Evolutionary conservation across 2,888 invertebrate genomes (phyloP), one percentile per base, ranked within the genome.

Genomic region (Osedax frankpressi): DNA sequence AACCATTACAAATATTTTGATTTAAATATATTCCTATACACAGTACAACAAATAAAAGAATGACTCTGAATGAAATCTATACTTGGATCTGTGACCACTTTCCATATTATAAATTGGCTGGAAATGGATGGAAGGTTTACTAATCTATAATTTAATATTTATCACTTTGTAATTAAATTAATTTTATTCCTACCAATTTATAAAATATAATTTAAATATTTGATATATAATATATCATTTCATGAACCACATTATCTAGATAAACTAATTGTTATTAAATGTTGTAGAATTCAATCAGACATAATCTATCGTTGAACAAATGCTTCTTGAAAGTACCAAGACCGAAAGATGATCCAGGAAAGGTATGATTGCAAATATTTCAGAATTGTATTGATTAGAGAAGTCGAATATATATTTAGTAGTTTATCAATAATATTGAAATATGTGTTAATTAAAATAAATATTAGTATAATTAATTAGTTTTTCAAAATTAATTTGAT

Each of bases 31-130:
- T n/a, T n/a, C n/a, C n/a, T n/a, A n/a, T n/a, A n/a, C n/a, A 86
- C 79, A 89, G 88, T 85, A 88, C 89, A 1, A 85, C 87, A 1
- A 88, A 87, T 80, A 88, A 89, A 78, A 89, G 89, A 86, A 89
- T 90, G 89, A 90, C 90, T 1, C 85, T 90, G 44, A 89, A 89
- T 78, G 89, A 90, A 83, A 90, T 90, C 78, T 90, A 90, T 82
- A 88, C 89, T 78, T 90, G 89, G 86, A 90, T 90, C 68, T 88
- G 88, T 79, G 89, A 89, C 77, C 88, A 89, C 78, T 90, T 89
- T 83, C 89, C 89, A 0, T 90, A 89, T 81, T 90, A 89, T 81
- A 88, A 88, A 81, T 88, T 89, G 79, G 89, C 89, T 29, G 89
- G 89, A 0, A 83, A 83, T 73, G 89, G 89, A 1, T 90, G 90